A percentile compares a stretch with the other conserved stretches of the same genome.
phyloP scores from a whole-genome alignment of 1,140 invertebrate genomes.

The Euborellia annulipes region DNA sequence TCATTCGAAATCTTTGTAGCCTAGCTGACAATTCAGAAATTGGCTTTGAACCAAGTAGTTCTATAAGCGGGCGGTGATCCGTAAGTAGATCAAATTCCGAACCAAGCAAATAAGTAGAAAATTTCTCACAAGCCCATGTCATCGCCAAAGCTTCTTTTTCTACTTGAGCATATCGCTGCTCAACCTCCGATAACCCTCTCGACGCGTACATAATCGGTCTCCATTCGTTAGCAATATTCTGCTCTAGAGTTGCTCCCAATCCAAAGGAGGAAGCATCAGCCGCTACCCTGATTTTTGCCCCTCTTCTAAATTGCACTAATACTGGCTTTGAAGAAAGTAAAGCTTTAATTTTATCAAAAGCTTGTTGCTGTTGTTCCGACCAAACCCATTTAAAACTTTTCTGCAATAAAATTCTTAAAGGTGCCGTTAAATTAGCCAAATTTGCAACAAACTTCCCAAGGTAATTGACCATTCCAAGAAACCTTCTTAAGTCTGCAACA shows the following conservation, averaged over 20 bases:
- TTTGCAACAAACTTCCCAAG: slow-evolving; percentile 16
- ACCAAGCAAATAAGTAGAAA: background rate
- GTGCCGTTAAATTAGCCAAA: slow-evolving; percentile 11
- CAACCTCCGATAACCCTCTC: slow-evolving; percentile 20
- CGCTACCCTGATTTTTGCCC: slow-evolving; percentile 4
- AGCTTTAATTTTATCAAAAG: slow-evolving; percentile 11
- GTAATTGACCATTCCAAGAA: slow-evolving; percentile 16
- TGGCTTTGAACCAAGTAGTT: background rate
- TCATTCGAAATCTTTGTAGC: background rate
- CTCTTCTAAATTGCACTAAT: slow-evolving; percentile 11
- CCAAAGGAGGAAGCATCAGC: slow-evolving; percentile 8
- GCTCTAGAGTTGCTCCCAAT: slow-evolving; percentile 21
- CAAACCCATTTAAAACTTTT: slow-evolving; percentile 17
- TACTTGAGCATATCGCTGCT: slow-evolving; percentile 22
- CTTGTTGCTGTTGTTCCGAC: slow-evolving; percentile 7
- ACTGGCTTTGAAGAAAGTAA: slow-evolving; percentile 2
- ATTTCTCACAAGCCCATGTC: background rate
- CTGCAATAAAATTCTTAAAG: slow-evolving; percentile 14
- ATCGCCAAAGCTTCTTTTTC: slow-evolving; percentile 25
- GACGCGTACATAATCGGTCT: slow-evolving; percentile 20
- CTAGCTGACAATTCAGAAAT: slow-evolving; percentile 1
- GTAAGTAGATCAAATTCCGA: background rate
- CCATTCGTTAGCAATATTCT: slow-evolving; percentile 19
- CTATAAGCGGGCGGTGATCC: background rate
- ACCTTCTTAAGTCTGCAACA: slow-evolving; percentile 17